Evolutionary conservation across 1,140 invertebrate genomes (phyloP).

Genomic region (Protaetia brevitarsis): DNA sequence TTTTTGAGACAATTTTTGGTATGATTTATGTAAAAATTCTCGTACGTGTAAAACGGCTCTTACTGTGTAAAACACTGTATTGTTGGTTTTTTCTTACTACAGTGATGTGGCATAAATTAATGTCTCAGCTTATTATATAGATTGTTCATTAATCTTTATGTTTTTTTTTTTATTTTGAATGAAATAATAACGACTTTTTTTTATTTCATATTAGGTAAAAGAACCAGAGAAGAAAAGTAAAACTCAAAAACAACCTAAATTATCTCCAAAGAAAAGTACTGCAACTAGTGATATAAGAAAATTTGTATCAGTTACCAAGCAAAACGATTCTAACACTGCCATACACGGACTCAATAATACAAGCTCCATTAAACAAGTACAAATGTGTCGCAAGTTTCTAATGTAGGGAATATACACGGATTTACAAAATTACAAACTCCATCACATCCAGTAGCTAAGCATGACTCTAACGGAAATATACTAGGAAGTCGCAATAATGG

Average conservation of each 20-base stretch:
- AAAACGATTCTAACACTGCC: neutral
- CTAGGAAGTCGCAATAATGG: neutral
- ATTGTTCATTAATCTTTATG: no score
- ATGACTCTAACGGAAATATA: conserved; percentile 6
- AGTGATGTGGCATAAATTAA: no score
- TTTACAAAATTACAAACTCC: conserved; percentile 30
- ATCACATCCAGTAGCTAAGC: conserved; percentile 28
- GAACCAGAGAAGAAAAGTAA: conserved; percentile 53
- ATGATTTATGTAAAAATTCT: no score
- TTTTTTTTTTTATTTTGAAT: no score
- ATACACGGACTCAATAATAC: neutral
- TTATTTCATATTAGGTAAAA: conserved; percentile 70
- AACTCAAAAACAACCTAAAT: conserved; percentile 42
- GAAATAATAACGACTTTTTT: no score
- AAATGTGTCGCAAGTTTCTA: conserved; percentile 27
- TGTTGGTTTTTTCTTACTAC: no score
- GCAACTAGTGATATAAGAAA: conserved; percentile 35
- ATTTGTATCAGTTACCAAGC: conserved; percentile 30
- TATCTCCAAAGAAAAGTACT: conserved; percentile 24
- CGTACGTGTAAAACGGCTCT: no score
- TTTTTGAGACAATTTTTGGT: no score
- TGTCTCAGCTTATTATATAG: no score
- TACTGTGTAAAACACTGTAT: no score
- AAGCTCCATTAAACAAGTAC: no score
- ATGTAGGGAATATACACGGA: conserved; percentile 36